Percentiles rank a stretch among this genome's conserved stretches.
These are phyloP conservation scores for Embidobia sp. DNA, from an alignment of 2,888 invertebrate species.

Conservation along the genomic window DNA sequence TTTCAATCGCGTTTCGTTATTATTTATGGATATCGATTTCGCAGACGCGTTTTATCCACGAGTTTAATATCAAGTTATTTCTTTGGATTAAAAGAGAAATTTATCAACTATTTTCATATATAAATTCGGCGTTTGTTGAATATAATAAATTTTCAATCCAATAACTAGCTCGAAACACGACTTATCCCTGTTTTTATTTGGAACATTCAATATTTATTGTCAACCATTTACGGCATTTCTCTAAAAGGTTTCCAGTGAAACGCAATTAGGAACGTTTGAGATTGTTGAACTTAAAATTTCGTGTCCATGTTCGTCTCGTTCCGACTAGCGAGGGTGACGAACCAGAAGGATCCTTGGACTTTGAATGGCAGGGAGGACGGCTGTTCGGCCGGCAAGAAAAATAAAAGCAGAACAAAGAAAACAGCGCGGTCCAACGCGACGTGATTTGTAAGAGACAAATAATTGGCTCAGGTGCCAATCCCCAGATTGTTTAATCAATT, in stretches of 20 bases:
- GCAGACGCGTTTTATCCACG: too few species aligned
- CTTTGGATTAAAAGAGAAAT: too few species aligned
- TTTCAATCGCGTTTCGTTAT: not conserved
- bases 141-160: too few species aligned
- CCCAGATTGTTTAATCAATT: constrained; percentile 69
- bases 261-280: not conserved
- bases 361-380: constrained; percentile 20
- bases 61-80: too few species aligned
- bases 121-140: too few species aligned
- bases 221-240: too few species aligned
- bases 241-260: too few species aligned
- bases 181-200: too few species aligned
- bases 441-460: constrained; percentile 76
- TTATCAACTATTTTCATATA: too few species aligned
- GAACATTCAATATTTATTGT: too few species aligned
- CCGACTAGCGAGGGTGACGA: constrained; percentile 8
- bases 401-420: constrained; percentile 36
- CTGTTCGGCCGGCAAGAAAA: constrained; percentile 44
- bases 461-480: constrained; percentile 76
- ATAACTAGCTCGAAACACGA: too few species aligned
- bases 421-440: constrained; percentile 21
- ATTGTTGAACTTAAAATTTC: constrained; percentile 20
- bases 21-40: too few species aligned
- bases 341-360: constrained; percentile 19
- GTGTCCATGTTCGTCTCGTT: constrained; percentile 1